Conservation (phyloP, 53 echinoderm and acorn worm genomes). For the Crossaster papposus region DNA sequence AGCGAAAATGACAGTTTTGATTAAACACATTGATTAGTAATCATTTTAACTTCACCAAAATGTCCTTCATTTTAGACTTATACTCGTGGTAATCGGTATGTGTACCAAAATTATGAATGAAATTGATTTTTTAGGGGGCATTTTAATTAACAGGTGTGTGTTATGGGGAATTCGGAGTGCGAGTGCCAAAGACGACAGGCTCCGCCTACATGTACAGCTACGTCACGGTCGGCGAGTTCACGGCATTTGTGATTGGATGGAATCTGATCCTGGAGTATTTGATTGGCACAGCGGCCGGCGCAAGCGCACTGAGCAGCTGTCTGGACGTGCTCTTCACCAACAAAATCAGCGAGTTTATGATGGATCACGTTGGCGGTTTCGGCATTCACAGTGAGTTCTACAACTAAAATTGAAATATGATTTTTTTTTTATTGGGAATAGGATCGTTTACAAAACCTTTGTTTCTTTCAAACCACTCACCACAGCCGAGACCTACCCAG, state of each 20-base stretch:
- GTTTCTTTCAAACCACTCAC: background rate
- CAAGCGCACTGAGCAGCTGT: constrained; percentile 98
- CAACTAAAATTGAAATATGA: too few species aligned
- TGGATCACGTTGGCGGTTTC: constrained; percentile 88
- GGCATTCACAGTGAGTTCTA: constrained; percentile 90
- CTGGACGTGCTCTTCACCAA: constrained; percentile 86
- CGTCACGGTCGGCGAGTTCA: constrained; percentile 99
- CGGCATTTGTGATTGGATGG: constrained; percentile 96
- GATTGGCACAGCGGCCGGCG: constrained; percentile 98
- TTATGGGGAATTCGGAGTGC: constrained; percentile 95
- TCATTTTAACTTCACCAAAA: too few species aligned
- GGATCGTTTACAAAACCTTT: background rate
- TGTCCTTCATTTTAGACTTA: too few species aligned
- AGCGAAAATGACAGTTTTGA: too few species aligned
- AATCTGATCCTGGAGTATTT: constrained; percentile 95
- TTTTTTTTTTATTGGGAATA: too few species aligned
- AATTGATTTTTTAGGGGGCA: background rate
- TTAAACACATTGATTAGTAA: too few species aligned
- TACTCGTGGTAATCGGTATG: background rate
- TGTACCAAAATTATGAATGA: background rate
- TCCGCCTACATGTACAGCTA: constrained; percentile 99
- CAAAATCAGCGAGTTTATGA: constrained; percentile 90
- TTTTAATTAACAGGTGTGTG: constrained; percentile 78
- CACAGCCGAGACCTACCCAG: constrained; percentile 90
- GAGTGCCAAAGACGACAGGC: constrained; percentile 97